Evolutionary conservation across 2,888 invertebrate species (phyloP), one percentile per base, ranked within the genome.

Genomic region (Hesperia comma): DNA sequence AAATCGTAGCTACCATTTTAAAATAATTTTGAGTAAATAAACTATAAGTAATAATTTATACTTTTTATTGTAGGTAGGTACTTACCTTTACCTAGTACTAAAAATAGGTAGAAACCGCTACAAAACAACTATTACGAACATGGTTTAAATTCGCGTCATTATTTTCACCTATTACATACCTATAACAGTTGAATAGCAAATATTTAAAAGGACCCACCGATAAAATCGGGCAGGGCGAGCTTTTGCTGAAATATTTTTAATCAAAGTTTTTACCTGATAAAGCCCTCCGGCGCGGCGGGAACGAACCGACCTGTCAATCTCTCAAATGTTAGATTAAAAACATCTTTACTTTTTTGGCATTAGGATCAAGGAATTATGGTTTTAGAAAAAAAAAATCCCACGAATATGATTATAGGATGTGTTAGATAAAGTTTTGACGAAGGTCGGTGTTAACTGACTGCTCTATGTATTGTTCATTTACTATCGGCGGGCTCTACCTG

Each of bases 301-400:
- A 81, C 84, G 80, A 81, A 86, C 90, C 90, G 84, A 90, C 88
- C 92, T 92, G 92, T 92, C 92, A 92, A 90, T 92, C 92, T 90
- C 79, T 86, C 89, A 87, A 91, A 91, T 84, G 86, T 88, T 88
- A 90, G 88, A 91, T 92, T 92, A 92, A 92, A 92, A 92, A 90
- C 89, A 84, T 88, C 86, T 87, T 85, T 82, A 83, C 82, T 90
- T 91, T 92, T 89, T 88, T 86, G 79, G 87, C 84, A 87, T 86
- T 88, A 85, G 87, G 92, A 91, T 91, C 90, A 90, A 85, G 85
- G 87, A 88, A 88, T 90, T 88, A 88, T 86, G 75, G 74, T 79
- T 79, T 76, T 75, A 72, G 68, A 68, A 75, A 75, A 78, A n/a
- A 26, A 81, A 82, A 81, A 76, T 80, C 76, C 76, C 75, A 82